phyloP scores from a whole-genome alignment of 2,888 invertebrate species.

The Lycophotia porphyrea region DNA sequence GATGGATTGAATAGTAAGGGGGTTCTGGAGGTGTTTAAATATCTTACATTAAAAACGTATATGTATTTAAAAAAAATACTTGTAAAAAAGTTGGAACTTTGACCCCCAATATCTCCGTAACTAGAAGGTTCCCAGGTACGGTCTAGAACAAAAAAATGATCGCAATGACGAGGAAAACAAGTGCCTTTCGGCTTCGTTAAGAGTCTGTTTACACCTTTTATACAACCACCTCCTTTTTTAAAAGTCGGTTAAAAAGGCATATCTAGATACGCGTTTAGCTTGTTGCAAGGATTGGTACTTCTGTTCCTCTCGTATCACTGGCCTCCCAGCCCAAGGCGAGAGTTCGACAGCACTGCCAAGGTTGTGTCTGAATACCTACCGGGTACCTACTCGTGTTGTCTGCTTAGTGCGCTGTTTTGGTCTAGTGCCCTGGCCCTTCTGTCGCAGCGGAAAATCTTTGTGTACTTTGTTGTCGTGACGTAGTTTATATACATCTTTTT shows the following conservation, averaged over 20 bases:
- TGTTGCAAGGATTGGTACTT: slow-evolving; percentile 23
- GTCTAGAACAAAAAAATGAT: too few relatives aligned
- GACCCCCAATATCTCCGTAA: too few relatives aligned
- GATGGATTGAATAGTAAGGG: too few relatives aligned
- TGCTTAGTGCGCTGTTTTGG: slow-evolving; percentile 58
- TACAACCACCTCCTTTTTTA: too few relatives aligned
- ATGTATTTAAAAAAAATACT: too few relatives aligned
- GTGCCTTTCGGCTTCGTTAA: too few relatives aligned
- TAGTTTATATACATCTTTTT: not conserved
- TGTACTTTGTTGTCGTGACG: slow-evolving; percentile 7
- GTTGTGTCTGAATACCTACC: slow-evolving; percentile 60
- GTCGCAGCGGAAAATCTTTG: slow-evolving; percentile 32
- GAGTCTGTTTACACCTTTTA: too few relatives aligned
- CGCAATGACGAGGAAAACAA: too few relatives aligned
- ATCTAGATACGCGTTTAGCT: not conserved
- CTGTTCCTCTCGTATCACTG: not conserved
- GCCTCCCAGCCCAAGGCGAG: slow-evolving; percentile 55
- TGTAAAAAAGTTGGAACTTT: too few relatives aligned
- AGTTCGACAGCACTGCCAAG: slow-evolving; percentile 67
- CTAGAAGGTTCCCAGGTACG: too few relatives aligned
- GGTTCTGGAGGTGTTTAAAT: too few relatives aligned
- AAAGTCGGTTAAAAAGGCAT: not conserved
- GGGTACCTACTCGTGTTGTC: slow-evolving; percentile 55
- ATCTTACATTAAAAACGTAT: too few relatives aligned
- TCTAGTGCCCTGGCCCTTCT: slow-evolving; percentile 60